These are phyloP conservation scores for Xiphias gladius DNA, from an alignment of 2,113 vertebrate species.

Conservation along the genomic window DNA sequence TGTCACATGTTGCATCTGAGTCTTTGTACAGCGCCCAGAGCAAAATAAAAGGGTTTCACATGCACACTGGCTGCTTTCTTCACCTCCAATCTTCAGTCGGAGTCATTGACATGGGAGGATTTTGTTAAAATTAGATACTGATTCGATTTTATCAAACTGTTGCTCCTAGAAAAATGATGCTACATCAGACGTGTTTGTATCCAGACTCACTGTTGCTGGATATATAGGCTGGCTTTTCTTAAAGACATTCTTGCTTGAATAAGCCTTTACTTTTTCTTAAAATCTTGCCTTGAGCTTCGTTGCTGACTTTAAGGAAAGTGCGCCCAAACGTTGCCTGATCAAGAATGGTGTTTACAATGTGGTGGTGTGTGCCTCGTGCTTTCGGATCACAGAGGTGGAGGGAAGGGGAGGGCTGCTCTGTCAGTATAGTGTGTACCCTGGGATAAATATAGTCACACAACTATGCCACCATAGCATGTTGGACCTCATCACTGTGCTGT, in stretches of 20 bases:
- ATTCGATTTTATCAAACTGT: background rate
- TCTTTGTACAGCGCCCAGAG: conserved; percentile 38
- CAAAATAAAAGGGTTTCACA: conserved; percentile 37
- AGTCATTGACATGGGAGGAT: conserved; percentile 11
- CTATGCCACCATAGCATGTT: conserved; percentile 87
- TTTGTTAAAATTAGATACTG: background rate
- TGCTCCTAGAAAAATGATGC: background rate
- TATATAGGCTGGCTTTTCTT: background rate
- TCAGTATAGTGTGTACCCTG: conserved; percentile 90
- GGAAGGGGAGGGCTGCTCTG: conserved; percentile 87
- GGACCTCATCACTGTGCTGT: conserved; percentile 88
- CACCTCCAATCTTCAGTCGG: conserved; percentile 7
- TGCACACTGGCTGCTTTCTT: conserved; percentile 50
- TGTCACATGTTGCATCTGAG: conserved; percentile 79
- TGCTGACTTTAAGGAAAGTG: conserved; percentile 1
- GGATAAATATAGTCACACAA: conserved; percentile 95
- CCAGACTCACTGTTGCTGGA: background rate
- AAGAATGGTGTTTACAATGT: conserved; percentile 78
- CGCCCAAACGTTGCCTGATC: conserved; percentile 12
- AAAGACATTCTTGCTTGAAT: background rate
- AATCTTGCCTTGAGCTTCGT: background rate
- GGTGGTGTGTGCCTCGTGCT: conserved; percentile 83
- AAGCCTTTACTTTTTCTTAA: background rate
- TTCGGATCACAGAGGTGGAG: conserved; percentile 83
- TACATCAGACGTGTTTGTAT: background rate